Base-by-base conservation (phyloP, 2,797 vertebrate species). In the Hyperoplus immaculatus region DNA sequence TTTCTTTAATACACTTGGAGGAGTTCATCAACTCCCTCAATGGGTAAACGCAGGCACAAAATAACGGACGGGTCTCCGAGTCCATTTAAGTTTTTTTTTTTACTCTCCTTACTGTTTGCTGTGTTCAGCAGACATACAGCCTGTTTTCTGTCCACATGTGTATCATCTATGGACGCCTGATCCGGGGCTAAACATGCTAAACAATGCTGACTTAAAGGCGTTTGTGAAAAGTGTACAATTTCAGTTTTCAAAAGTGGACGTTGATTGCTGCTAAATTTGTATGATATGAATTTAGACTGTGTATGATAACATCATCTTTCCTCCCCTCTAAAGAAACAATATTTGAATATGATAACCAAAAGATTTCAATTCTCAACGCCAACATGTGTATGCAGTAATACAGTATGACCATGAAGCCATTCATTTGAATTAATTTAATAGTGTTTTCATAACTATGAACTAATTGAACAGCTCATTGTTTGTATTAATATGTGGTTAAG, bases 1-100 rank as follows among this genome's bases (percentile, higher is more conserved):
- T 94, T 84, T 95, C 96, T 97, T 97, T 97, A 98, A 97, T 97
- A 97, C 97, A 98, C 97, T 97, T 96, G 95, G 96, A 96, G 95
- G 97, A 99, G 97, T 98, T 98, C 96, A 99, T 98, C 97, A 98
- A 96, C 95, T 96, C 92, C 89, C 93, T 96, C 95, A 97, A 96
- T 96, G 92, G 96, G 92, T 29, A 95, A 95, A 96, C 90, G 94
- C 93, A 93, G 92, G 93, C 88, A 84, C 86, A 90, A 87, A 95
- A 94, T 92, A 96, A 95, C 93, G 96, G 95, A 95, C 92, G 84
- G 93, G 89, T 91, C 85, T 92, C 84, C 73, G 74, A 14, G 54
- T 78, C 81, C 79, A 83, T 85, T 92, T 91, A 4, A 67, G 7
- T 9, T 50, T 86, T 90, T 77, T 67, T 53, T 73, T 47, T 81